Percentiles rank a stretch among this genome's conserved stretches.
Conservation (phyloP, 1,140 invertebrate genomes). For the Microplitis mediator region DNA sequence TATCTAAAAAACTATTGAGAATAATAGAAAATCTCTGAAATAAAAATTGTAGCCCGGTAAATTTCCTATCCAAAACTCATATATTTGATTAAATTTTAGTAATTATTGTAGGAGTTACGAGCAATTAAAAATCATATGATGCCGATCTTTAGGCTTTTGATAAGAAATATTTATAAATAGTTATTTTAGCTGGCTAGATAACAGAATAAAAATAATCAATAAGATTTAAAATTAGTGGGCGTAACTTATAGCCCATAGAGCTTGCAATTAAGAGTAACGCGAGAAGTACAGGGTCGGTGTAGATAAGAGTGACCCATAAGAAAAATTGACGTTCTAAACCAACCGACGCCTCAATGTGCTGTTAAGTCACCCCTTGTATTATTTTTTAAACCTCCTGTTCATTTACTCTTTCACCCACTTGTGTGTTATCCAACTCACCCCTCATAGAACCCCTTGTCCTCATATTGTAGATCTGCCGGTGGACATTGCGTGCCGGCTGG, state of each 20-base stretch:
- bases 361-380: background rate
- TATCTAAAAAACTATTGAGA: too few species aligned
- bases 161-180: too few species aligned
- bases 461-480: constrained; percentile 1
- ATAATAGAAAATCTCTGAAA: too few species aligned
- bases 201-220: background rate
- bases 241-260: constrained; percentile 42
- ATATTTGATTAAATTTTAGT: too few species aligned
- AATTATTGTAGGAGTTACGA: too few species aligned
- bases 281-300: constrained; percentile 40
- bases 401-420: background rate
- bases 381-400: constrained; percentile 1
- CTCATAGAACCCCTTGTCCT: constrained; percentile 28
- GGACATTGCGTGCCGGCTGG: constrained; percentile 26
- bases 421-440: too few species aligned
- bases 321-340: constrained; percentile 54
- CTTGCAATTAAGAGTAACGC: constrained; percentile 55
- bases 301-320: constrained; percentile 57
- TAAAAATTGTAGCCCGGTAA: too few species aligned
- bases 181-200: too few species aligned
- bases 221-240: constrained; percentile 33
- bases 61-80: too few species aligned
- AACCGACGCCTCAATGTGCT: constrained; percentile 24
- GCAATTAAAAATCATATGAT: too few species aligned
- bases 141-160: too few species aligned